A percentile compares a stretch with the other conserved stretches of the same genome.
Evolutionary conservation across 2,113 vertebrate species (phyloP).

Genomic region (Aix galericulata): DNA sequence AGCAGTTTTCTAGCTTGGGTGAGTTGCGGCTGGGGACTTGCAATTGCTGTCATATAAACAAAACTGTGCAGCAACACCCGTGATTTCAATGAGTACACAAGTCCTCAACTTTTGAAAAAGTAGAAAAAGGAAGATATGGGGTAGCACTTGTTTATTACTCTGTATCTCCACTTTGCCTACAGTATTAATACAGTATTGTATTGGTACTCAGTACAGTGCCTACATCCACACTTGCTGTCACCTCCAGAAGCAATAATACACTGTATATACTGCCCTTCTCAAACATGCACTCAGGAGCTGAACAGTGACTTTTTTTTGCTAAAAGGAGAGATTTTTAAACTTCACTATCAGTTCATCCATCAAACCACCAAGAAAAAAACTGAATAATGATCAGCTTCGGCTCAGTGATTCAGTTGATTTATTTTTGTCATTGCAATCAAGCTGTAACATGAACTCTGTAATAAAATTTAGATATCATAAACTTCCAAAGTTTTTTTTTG

Average conservation of each 20-base stretch:
- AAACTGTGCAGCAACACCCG: neutral
- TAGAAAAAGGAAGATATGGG: neutral
- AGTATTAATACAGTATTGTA: too few relatives aligned
- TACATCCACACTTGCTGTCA: neutral
- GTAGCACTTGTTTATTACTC: neutral
- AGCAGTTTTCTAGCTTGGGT: neutral
- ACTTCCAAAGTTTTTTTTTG: neutral
- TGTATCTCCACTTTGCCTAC: neutral
- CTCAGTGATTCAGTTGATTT: neutral
- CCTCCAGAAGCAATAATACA: neutral
- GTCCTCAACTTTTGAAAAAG: neutral
- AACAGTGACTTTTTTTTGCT: neutral
- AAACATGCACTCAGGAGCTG: neutral
- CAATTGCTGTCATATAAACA: neutral
- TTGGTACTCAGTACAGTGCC: neutral
- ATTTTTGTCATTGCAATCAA: neutral
- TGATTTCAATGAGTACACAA: neutral
- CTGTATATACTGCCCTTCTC: neutral
- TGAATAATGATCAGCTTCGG: neutral
- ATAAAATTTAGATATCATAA: neutral
- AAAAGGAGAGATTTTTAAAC: neutral
- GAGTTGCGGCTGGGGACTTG: neutral
- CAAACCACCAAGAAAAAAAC: constrained; percentile 2
- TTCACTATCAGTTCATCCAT: neutral
- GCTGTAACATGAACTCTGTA: neutral